phyloP scores from a whole-genome alignment of 2,888 invertebrate genomes.

The Trachelus iudaicus region DNA sequence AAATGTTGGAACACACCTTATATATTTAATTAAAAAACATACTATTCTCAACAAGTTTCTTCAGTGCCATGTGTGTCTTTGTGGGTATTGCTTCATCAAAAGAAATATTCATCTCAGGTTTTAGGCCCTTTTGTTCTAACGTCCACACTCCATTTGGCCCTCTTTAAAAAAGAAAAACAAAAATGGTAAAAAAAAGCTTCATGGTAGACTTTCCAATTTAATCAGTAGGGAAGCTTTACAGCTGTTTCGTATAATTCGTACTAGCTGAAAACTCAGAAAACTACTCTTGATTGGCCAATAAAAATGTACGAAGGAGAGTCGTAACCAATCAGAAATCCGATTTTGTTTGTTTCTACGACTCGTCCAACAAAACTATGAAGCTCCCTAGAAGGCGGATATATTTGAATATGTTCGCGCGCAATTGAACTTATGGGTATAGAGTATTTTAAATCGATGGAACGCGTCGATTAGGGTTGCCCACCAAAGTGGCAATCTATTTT shows the following conservation, averaged over 20 bases:
- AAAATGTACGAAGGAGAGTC: background rate
- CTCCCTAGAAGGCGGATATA: background rate
- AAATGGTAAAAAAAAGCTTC: background rate
- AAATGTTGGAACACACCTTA: background rate
- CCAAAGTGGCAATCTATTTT: background rate
- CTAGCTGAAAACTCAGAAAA: background rate
- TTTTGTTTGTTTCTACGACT: background rate
- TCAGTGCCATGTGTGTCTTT: slow-evolving; percentile 92
- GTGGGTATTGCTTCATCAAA: slow-evolving; percentile 94
- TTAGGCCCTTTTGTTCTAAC: slow-evolving; percentile 87
- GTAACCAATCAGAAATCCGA: background rate
- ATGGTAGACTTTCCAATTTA: background rate
- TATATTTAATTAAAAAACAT: slow-evolving; percentile 27
- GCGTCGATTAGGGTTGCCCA: background rate
- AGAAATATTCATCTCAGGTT: slow-evolving; percentile 84
- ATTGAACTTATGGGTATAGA: background rate
- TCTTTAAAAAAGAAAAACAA: slow-evolving; percentile 65
- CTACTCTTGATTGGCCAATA: background rate
- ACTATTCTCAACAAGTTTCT: slow-evolving; percentile 77
- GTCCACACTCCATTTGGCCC: slow-evolving; percentile 98
- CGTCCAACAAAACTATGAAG: background rate
- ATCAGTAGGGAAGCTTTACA: background rate
- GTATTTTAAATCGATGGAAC: background rate
- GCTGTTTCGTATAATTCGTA: background rate
- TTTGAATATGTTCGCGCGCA: background rate